Evolutionary conservation across 1,140 invertebrate species (phyloP).

Genomic region (Pinna nobilis): DNA sequence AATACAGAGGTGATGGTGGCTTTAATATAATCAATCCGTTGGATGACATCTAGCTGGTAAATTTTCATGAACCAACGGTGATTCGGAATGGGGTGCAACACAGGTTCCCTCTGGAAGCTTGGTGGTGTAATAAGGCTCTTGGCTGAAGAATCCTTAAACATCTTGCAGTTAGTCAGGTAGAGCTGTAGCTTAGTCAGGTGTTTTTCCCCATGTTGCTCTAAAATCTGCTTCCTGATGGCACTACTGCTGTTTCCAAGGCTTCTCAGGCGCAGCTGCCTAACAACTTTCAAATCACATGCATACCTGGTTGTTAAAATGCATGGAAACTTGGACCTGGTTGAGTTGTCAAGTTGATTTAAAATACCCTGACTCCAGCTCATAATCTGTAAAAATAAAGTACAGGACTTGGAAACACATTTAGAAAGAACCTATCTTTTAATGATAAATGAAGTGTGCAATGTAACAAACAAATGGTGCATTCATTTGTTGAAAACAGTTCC

Average conservation of each 20-base stretch:
- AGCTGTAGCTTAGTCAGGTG: not conserved
- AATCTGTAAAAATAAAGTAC: not conserved
- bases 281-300: slow-evolving; percentile 33
- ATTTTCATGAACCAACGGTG: slow-evolving; percentile 45
- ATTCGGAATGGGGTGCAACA: slow-evolving; percentile 12
- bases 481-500: too few species aligned
- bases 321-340: slow-evolving; percentile 1
- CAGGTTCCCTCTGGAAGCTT: slow-evolving; percentile 15
- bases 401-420: not conserved
- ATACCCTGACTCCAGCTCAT: slow-evolving; percentile 24
- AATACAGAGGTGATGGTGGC: slow-evolving; percentile 52
- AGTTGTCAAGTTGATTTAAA: slow-evolving; percentile 6
- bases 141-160: not conserved
- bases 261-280: slow-evolving; percentile 31
- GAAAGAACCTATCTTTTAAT: not conserved
- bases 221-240: slow-evolving; percentile 1
- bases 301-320: slow-evolving; percentile 3
- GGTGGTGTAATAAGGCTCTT: not conserved
- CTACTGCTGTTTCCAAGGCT: slow-evolving; percentile 42
- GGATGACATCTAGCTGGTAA: slow-evolving; percentile 44
- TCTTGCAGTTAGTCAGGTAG: slow-evolving; percentile 25
- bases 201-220: slow-evolving; percentile 21
- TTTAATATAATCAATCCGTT: slow-evolving; percentile 43
- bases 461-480: too few species aligned
- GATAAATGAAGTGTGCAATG: too few species aligned